phyloP scores from a whole-genome alignment of 2,113 vertebrate species.

The Glareola pratincola region DNA sequence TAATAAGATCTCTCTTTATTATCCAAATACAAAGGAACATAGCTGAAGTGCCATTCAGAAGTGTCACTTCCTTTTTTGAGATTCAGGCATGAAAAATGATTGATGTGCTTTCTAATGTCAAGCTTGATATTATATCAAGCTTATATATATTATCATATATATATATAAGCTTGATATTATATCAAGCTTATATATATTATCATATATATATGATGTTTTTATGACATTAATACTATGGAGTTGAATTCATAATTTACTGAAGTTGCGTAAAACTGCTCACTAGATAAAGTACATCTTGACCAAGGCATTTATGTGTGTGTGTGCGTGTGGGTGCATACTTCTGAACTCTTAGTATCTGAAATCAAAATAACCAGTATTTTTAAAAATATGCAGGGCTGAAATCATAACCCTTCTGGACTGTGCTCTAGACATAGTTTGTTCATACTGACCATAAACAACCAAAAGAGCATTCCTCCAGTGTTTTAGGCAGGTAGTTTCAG shows the following conservation, averaged over 20 bases:
- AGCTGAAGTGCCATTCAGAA: neutral
- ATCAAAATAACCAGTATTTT: neutral
- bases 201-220: too few relatives aligned
- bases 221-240: neutral
- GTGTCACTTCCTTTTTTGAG: neutral
- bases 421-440: neutral
- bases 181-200: too few relatives aligned
- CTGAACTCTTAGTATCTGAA: neutral
- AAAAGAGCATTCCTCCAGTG: neutral
- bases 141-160: too few relatives aligned
- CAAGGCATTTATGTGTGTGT: neutral
- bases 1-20: slow-evolving; percentile 27
- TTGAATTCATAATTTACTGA: neutral
- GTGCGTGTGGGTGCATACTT: neutral
- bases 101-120: neutral
- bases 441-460: neutral
- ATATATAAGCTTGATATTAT: too few relatives aligned
- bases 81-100: neutral
- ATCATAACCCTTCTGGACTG: neutral
- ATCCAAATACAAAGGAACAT: neutral
- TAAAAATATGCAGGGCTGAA: neutral
- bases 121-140: neutral
- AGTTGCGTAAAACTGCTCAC: neutral
- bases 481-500: neutral
- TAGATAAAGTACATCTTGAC: neutral